Evolutionary conservation across 2,113 vertebrate species (phyloP).

Genomic region (Amphiprion ocellaris): DNA sequence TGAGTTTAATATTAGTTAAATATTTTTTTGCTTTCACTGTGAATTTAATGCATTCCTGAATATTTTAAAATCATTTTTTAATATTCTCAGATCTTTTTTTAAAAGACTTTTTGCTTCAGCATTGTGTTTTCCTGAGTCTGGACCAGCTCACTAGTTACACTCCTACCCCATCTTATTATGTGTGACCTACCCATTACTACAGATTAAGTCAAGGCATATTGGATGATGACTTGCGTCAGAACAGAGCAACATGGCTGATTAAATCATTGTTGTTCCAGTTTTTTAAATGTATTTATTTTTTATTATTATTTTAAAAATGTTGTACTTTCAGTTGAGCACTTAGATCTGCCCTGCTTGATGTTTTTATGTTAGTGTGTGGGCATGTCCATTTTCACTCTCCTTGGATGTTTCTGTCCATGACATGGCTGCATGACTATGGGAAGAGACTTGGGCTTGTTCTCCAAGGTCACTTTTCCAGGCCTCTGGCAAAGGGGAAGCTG

Average conservation of each 20-base stretch:
- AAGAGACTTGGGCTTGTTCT: conserved; percentile 68
- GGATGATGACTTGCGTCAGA: conserved; percentile 22
- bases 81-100: background rate
- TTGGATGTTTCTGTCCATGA: conserved; percentile 44
- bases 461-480: conserved; percentile 74
- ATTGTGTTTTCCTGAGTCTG: conserved; percentile 24
- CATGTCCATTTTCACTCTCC: conserved; percentile 38
- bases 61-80: conserved; percentile 17
- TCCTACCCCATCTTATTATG: conserved; percentile 32
- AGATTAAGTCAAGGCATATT: conserved; percentile 49
- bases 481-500: conserved; percentile 65
- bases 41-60: conserved; percentile 26
- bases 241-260: conserved; percentile 39
- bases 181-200: conserved; percentile 54
- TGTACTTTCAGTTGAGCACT: background rate
- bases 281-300: background rate
- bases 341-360: conserved; percentile 40
- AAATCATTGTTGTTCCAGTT: conserved; percentile 6
- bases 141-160: conserved; percentile 34
- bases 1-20: conserved; percentile 47
- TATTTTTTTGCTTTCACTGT: conserved; percentile 17
- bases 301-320: conserved; percentile 5
- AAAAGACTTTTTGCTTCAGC: background rate
- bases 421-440: conserved; percentile 63
- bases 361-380: conserved; percentile 19